phyloP scores from a whole-genome alignment of 2,797 vertebrate species.

The Mormyrops attenuatus region DNA sequence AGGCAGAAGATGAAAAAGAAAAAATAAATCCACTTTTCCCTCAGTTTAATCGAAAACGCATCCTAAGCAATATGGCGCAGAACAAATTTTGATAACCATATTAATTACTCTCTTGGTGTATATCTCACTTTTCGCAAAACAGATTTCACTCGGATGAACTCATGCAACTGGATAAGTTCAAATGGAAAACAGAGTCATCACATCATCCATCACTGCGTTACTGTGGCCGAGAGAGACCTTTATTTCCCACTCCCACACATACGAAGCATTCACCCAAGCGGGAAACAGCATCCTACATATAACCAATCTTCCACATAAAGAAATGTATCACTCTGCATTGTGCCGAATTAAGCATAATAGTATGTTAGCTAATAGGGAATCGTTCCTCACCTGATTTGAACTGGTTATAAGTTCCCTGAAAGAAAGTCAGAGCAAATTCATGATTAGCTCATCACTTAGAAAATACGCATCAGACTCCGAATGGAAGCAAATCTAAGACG shows the following conservation, averaged over 20 bases:
- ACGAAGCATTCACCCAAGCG: neutral
- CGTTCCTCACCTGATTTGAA: neutral
- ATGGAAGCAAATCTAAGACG: neutral
- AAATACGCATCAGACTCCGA: neutral
- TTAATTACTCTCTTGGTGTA: constrained; percentile 2
- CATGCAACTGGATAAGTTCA: constrained; percentile 3
- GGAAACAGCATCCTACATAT: neutral
- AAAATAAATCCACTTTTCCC: neutral
- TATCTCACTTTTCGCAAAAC: neutral
- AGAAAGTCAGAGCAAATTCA: neutral
- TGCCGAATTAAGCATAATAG: neutral
- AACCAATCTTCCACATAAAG: neutral
- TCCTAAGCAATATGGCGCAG: neutral
- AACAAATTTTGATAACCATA: constrained; percentile 3
- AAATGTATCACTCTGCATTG: neutral
- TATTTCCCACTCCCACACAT: neutral
- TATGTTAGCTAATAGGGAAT: neutral
- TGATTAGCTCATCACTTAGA: neutral
- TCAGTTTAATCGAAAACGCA: neutral
- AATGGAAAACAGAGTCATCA: neutral
- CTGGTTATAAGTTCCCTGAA: neutral
- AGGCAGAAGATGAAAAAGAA: neutral
- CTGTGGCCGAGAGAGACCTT: neutral
- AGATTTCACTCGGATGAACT: neutral
- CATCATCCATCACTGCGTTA: neutral